phyloP scores from a whole-genome alignment of 1,140 invertebrate species.

The Anastrepha ludens region DNA sequence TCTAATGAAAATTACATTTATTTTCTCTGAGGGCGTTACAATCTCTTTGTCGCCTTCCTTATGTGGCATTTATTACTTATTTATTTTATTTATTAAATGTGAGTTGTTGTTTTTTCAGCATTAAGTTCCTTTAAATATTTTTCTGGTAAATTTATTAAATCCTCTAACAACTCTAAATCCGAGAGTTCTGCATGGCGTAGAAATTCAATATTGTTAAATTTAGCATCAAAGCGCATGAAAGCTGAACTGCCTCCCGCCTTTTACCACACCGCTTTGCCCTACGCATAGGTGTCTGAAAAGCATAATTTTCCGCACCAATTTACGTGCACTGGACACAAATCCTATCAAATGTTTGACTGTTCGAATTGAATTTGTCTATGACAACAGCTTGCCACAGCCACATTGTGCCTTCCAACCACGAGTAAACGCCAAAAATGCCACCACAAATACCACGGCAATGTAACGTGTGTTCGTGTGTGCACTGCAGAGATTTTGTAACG shows the following conservation, averaged over 20 bases:
- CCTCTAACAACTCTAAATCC: too few species aligned
- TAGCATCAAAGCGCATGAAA: not conserved
- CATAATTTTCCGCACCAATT: constrained; percentile 46
- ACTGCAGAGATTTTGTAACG: not conserved
- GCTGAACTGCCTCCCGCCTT: not conserved
- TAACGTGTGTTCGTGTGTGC: not conserved
- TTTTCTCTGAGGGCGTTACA: too few species aligned
- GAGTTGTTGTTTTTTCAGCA: too few species aligned
- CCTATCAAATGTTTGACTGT: constrained; percentile 33
- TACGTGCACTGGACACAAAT: constrained; percentile 2
- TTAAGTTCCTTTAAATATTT: too few species aligned
- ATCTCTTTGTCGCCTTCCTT: too few species aligned
- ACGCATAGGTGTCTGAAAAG: not conserved
- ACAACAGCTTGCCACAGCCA: constrained; percentile 31
- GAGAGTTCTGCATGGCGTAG: not conserved
- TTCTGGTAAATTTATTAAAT: too few species aligned
- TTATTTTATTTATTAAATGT: too few species aligned
- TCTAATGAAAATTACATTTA: too few species aligned
- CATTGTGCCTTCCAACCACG: not conserved
- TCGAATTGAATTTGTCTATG: constrained; percentile 38
- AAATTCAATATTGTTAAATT: not conserved
- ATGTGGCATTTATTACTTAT: too few species aligned
- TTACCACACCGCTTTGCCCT: not conserved
- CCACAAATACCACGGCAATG: not conserved
- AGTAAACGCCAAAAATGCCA: constrained; percentile 16